Percentiles rank a stretch among this genome's conserved stretches.
These are phyloP conservation scores for Glaucidium brasilianum DNA, from an alignment of 2,113 vertebrate genomes.

Conservation along the genomic window DNA sequence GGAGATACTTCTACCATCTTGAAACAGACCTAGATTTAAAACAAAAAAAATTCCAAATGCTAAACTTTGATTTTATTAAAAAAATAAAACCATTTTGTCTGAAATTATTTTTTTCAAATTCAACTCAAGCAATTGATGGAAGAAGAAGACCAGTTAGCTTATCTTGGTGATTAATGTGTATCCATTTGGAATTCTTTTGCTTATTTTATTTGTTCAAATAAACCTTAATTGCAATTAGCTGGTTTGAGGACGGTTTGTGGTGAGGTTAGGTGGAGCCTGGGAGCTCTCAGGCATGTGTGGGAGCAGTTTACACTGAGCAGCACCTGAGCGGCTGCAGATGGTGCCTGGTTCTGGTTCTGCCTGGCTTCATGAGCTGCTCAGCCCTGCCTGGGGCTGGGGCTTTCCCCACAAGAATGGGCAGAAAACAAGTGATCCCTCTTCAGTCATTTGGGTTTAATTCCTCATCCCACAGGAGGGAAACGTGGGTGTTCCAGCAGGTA, in stretches of 20 bases:
- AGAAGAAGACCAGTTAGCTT: background rate
- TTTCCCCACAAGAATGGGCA: background rate
- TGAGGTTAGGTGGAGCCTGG: background rate
- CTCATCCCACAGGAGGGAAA: accelerated
- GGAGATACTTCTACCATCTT: background rate
- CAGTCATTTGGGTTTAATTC: background rate
- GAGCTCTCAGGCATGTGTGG: accelerated
- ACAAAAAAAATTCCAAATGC: background rate
- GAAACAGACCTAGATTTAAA: background rate
- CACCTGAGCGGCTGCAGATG: accelerated
- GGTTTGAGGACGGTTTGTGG: background rate
- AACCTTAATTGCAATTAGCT: background rate
- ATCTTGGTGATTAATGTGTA: background rate
- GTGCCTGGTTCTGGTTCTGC: background rate
- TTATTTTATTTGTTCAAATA: background rate
- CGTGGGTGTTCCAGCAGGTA: background rate
- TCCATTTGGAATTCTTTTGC: background rate
- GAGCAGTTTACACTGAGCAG: background rate
- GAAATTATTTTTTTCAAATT: background rate
- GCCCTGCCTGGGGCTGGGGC: background rate
- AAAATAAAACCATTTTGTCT: background rate
- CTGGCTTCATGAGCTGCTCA: background rate
- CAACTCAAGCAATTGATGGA: background rate
- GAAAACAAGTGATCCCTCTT: background rate
- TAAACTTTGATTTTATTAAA: background rate